Evolutionary conservation across 1,140 invertebrate genomes (phyloP).

Genomic region (Cotesia glomerata): DNA sequence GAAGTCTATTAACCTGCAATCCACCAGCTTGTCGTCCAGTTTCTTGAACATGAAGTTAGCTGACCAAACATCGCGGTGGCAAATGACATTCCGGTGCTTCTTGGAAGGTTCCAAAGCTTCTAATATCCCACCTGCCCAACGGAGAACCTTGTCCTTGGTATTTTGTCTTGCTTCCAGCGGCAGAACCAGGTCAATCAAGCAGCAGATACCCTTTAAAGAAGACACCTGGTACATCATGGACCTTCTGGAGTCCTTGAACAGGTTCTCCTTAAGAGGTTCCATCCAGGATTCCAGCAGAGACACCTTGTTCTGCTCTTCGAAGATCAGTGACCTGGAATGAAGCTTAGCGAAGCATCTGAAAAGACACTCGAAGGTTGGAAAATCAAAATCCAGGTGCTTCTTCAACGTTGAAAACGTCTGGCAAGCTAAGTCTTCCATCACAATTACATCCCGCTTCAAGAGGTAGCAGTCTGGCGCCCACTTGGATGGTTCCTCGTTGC

Average conservation of each 20-base stretch:
- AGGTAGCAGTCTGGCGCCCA: conserved; percentile 56
- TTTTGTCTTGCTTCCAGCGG: too few relatives aligned
- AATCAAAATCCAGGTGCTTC: conserved; percentile 56
- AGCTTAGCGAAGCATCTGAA: conserved; percentile 61
- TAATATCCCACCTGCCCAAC: background rate
- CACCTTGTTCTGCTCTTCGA: conserved; percentile 49
- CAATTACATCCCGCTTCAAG: conserved; percentile 46
- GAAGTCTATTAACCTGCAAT: conserved; percentile 66
- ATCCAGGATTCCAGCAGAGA: background rate
- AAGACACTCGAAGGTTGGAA: conserved; percentile 53
- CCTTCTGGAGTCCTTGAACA: conserved; percentile 34
- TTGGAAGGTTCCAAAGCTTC: conserved; percentile 57
- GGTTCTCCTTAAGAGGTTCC: conserved; percentile 38
- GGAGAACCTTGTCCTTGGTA: too few relatives aligned
- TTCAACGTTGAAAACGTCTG: conserved; percentile 59
- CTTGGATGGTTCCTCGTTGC: conserved; percentile 36
- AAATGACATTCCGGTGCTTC: conserved; percentile 61
- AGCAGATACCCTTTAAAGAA: background rate
- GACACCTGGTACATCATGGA: background rate
- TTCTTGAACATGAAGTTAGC: conserved; percentile 61
- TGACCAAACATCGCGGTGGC: conserved; percentile 69
- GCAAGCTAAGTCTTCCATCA: conserved; percentile 56
- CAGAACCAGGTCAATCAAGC: conserved; percentile 11
- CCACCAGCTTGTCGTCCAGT: conserved; percentile 4
- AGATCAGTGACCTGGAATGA: conserved; percentile 61